phyloP scores from a whole-genome alignment of 2,113 vertebrate genomes.

The Chaetops frenatus region DNA sequence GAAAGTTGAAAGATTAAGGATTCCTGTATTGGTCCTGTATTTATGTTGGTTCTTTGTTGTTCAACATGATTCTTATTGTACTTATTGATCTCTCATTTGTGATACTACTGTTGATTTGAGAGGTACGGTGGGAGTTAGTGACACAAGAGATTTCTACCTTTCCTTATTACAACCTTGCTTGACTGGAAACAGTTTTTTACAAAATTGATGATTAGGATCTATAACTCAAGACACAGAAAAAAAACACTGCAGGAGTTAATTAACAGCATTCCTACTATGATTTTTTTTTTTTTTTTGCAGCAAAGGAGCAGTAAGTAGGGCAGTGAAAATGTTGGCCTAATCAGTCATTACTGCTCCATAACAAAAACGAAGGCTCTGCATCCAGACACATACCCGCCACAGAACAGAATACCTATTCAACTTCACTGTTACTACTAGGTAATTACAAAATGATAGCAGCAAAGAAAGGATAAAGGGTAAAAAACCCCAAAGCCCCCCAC shows the following conservation, averaged over 20 bases:
- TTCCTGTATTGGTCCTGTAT: background rate
- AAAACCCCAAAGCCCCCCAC: accelerated
- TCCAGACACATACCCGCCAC: background rate
- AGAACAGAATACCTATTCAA: background rate
- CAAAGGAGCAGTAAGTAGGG: background rate
- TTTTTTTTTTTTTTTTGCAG: background rate
- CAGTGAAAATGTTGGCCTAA: background rate
- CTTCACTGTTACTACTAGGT: background rate
- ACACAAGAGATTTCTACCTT: background rate
- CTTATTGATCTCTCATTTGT: background rate
- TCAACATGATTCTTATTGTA: background rate
- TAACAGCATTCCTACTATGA: background rate
- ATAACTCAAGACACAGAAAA: background rate
- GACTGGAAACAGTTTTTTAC: background rate
- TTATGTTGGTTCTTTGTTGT: background rate
- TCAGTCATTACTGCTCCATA: background rate
- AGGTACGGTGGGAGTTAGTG: background rate
- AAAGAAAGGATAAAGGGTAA: background rate
- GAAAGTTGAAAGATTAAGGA: background rate
- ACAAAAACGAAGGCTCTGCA: background rate
- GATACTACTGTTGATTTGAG: background rate
- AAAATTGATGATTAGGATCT: background rate
- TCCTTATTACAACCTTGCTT: background rate
- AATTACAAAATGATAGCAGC: background rate
- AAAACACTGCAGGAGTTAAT: background rate